A percentile compares a stretch with the other conserved stretches of the same genome.
Evolutionary conservation across 2,797 vertebrate genomes (phyloP).

Genomic region (Microctenopoma lineatum): DNA sequence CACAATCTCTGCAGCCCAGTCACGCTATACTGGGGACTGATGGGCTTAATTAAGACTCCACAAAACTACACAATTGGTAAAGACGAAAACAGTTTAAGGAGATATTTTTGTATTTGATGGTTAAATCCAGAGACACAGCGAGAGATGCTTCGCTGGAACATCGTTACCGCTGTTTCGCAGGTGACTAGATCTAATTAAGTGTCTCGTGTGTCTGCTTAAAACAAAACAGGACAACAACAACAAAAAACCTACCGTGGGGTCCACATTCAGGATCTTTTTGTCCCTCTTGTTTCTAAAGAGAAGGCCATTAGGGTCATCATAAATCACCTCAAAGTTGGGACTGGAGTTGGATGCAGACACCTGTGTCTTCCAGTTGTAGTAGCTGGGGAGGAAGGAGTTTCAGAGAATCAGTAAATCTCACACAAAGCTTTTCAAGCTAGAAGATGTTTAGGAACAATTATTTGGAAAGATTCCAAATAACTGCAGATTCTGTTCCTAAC

Average conservation of each 20-base stretch:
- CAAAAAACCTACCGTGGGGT: constrained; percentile 84
- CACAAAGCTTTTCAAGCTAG: not conserved
- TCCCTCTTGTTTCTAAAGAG: constrained; percentile 89
- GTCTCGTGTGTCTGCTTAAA: constrained; percentile 38
- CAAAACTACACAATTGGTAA: not conserved
- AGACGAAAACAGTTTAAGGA: not conserved
- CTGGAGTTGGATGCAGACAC: constrained; percentile 82
- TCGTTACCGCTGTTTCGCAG: constrained; percentile 56
- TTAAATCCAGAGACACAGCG: not conserved
- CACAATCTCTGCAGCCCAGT: not conserved
- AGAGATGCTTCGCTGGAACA: not conserved
- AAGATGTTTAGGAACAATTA: not conserved
- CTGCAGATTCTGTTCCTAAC: not conserved
- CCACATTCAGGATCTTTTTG: constrained; percentile 87
- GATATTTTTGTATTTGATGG: not conserved
- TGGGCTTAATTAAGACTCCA: constrained; percentile 3
- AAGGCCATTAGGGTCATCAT: constrained; percentile 83
- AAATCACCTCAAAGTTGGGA: constrained; percentile 88
- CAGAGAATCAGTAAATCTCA: not conserved
- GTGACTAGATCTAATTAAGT: constrained; percentile 38
- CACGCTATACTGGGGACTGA: not conserved
- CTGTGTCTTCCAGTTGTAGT: constrained; percentile 90
- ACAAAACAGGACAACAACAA: constrained; percentile 31
- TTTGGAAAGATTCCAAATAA: not conserved
- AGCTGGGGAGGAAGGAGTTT: constrained; percentile 75